phyloP scores from a whole-genome alignment of 2,888 invertebrate genomes.

The Parnassius smintheus region DNA sequence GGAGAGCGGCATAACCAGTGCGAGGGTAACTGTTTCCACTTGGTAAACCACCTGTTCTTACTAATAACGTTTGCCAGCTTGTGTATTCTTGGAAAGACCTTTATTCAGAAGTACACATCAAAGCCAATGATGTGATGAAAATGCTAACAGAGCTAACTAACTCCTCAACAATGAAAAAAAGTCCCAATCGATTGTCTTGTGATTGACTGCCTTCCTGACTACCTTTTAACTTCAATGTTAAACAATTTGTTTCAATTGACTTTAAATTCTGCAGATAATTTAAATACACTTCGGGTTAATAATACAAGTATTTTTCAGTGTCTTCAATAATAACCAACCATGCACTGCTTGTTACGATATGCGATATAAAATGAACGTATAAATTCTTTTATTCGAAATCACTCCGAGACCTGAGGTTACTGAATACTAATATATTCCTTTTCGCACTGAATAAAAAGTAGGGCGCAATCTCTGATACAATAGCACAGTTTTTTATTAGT shows the following conservation, averaged over 20 bases:
- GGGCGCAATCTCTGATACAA: conserved; percentile 26
- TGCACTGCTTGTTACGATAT: conserved; percentile 14
- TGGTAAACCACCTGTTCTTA: too few relatives aligned
- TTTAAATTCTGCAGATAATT: conserved; percentile 5
- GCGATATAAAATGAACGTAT: conserved; percentile 8
- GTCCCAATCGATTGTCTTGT: too few relatives aligned
- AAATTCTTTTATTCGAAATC: conserved; percentile 20
- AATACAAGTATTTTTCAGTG: conserved; percentile 11
- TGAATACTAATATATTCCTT: conserved; percentile 22
- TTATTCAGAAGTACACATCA: too few relatives aligned
- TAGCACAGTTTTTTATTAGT: conserved; percentile 20
- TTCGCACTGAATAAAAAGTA: conserved; percentile 22
- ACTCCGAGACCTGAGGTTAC: conserved; percentile 14
- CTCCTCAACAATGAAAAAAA: too few relatives aligned
- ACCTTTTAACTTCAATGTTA: not conserved
- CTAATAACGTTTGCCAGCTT: too few relatives aligned
- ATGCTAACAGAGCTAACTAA: too few relatives aligned
- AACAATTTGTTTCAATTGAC: conserved; percentile 20
- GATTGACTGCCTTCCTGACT: too few relatives aligned
- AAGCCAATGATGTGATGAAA: too few relatives aligned
- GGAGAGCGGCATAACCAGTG: too few relatives aligned
- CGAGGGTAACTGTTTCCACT: too few relatives aligned
- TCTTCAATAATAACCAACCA: conserved; percentile 17
- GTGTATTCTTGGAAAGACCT: too few relatives aligned
- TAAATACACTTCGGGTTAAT: conserved; percentile 9